phyloP scores from a whole-genome alignment of 2,797 vertebrate species.

The Salarias fasciatus region DNA sequence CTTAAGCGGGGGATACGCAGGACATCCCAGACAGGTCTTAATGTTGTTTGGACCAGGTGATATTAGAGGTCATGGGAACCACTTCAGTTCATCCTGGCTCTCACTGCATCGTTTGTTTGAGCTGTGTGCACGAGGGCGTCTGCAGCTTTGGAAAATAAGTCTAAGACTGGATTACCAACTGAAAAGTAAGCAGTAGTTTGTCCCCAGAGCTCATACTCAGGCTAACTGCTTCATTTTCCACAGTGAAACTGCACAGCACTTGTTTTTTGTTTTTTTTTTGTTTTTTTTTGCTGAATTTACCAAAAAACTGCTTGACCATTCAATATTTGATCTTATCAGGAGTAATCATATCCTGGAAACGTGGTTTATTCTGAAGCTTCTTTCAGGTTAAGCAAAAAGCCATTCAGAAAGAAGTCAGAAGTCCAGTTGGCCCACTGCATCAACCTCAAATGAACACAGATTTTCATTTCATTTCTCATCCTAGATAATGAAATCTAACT shows the following conservation, averaged over 20 bases:
- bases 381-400: too few relatives aligned
- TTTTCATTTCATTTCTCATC: slow-evolving; percentile 1
- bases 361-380: too few relatives aligned
- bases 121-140: not conserved
- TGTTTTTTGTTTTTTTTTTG: too few relatives aligned
- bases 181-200: not conserved
- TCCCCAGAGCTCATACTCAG: not conserved
- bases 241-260: too few relatives aligned
- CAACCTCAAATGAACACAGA: not conserved
- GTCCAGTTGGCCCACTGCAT: not conserved
- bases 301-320: too few relatives aligned
- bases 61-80: slow-evolving; percentile 37
- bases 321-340: too few relatives aligned
- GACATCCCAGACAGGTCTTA: slow-evolving; percentile 43
- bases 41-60: slow-evolving; percentile 36
- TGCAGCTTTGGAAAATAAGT: not conserved
- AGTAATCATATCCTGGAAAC: too few relatives aligned
- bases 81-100: slow-evolving; percentile 10
- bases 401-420: not conserved
- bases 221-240: too few relatives aligned
- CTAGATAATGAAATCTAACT: slow-evolving; percentile 8
- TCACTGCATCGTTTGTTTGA: not conserved
- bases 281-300: too few relatives aligned
- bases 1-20: slow-evolving; percentile 6
- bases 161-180: not conserved